Conservation (phyloP, 2,797 vertebrate genomes). For the Cynopterus sphinx region DNA sequence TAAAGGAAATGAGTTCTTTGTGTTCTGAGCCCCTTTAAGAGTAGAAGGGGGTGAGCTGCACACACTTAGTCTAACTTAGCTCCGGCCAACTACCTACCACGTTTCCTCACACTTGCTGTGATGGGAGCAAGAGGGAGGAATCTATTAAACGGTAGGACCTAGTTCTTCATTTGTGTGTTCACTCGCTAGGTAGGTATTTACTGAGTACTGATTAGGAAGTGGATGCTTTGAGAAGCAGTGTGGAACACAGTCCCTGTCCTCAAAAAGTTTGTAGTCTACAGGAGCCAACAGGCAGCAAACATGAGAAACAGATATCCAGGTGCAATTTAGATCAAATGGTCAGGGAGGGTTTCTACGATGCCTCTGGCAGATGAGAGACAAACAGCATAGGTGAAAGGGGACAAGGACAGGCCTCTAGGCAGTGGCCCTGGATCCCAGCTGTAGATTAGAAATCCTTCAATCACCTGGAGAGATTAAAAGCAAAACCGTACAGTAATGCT, state of each 20-base stretch:
- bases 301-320: neutral
- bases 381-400: accelerated
- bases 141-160: neutral
- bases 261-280: neutral
- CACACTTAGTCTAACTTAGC: neutral
- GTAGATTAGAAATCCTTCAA: accelerated
- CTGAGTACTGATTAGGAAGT: neutral
- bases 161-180: neutral
- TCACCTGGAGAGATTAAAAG: neutral
- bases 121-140: neutral
- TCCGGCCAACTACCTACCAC: neutral
- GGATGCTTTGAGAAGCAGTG: neutral
- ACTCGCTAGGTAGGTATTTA: neutral
- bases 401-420: neutral
- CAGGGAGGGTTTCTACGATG: neutral
- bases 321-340: neutral
- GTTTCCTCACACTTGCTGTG: neutral
- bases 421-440: accelerated
- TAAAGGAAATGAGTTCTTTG: neutral
- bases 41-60: accelerated
- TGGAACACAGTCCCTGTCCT: neutral
- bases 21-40: neutral
- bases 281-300: neutral
- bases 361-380: neutral
- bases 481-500: neutral